phyloP scores from a whole-genome alignment of 1,140 invertebrate genomes.

The Augochlora pura region DNA sequence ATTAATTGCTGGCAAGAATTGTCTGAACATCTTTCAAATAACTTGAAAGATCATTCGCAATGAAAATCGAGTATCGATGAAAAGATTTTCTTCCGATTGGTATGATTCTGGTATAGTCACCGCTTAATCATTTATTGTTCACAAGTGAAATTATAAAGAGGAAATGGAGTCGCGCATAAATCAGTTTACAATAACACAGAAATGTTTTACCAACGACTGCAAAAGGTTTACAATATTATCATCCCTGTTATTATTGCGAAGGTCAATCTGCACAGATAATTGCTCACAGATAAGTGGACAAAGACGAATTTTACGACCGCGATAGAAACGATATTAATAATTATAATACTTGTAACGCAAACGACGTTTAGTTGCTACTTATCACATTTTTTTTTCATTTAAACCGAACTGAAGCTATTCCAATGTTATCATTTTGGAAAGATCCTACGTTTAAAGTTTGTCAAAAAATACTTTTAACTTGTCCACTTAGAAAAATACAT shows the following conservation, averaged over 20 bases:
- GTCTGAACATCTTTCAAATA: too few species aligned
- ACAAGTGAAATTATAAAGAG: not conserved
- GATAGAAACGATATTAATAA: not conserved
- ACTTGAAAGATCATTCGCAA: not conserved
- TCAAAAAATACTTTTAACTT: not conserved
- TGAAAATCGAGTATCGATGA: not conserved
- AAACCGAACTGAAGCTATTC: not conserved
- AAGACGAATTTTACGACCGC: not conserved
- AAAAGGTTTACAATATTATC: slow-evolving; percentile 16
- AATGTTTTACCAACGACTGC: slow-evolving; percentile 9
- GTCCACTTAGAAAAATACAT: not conserved
- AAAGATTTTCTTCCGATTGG: not conserved
- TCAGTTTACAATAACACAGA: not conserved
- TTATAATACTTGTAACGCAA: not conserved
- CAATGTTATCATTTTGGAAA: not conserved
- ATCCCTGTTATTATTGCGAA: slow-evolving; percentile 58
- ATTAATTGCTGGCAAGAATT: not conserved
- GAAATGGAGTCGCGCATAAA: not conserved
- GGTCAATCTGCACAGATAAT: slow-evolving; percentile 70
- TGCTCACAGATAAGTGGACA: slow-evolving; percentile 22
- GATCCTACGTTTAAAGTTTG: not conserved
- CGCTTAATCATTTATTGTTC: slow-evolving; percentile 26
- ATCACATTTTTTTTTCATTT: not conserved
- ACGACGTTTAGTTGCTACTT: not conserved
- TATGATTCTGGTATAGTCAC: not conserved